Percentiles rank a stretch among this genome's conserved stretches.
These are phyloP conservation scores for Electrophaes corylata DNA, from an alignment of 2,888 invertebrate species.

Conservation along the genomic window DNA sequence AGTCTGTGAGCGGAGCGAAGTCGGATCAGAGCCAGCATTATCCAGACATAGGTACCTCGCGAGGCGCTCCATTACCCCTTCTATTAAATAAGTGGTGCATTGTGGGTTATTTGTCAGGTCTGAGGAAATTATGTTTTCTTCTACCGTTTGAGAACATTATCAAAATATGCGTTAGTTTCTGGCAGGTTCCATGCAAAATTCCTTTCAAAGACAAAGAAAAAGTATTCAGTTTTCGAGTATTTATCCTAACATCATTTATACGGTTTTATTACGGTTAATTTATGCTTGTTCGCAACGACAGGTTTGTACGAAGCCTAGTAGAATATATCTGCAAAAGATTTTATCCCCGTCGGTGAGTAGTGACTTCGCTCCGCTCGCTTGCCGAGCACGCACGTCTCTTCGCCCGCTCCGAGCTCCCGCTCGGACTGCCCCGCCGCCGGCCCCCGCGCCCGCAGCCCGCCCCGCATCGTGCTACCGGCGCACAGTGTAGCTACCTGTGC, in stretches of 20 bases:
- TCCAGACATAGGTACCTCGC: constrained; percentile 17
- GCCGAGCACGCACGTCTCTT: too few species aligned
- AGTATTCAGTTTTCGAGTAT: too few species aligned
- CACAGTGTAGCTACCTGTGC: too few species aligned
- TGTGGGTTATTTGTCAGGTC: constrained; percentile 1
- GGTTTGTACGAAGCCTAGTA: neutral
- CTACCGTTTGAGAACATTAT: neutral
- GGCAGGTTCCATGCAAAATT: too few species aligned
- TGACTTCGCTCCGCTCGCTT: too few species aligned
- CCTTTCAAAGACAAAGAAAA: too few species aligned
- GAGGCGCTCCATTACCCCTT: constrained; percentile 14
- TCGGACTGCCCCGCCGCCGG: too few species aligned
- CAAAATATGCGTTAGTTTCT: neutral
- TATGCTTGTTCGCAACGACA: neutral
- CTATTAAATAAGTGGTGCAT: constrained; percentile 14
- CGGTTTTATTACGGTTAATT: neutral
- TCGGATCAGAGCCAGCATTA: constrained; percentile 28
- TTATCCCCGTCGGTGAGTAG: too few species aligned
- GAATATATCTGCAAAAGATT: constrained; percentile 7
- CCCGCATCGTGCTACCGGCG: too few species aligned
- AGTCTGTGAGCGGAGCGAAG: too few species aligned
- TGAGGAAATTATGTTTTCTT: neutral
- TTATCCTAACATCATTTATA: neutral
- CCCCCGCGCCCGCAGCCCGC: too few species aligned
- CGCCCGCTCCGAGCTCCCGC: too few species aligned